Base-by-base conservation (phyloP, 2,888 invertebrate species). In the Xestia sexstrigata region DNA sequence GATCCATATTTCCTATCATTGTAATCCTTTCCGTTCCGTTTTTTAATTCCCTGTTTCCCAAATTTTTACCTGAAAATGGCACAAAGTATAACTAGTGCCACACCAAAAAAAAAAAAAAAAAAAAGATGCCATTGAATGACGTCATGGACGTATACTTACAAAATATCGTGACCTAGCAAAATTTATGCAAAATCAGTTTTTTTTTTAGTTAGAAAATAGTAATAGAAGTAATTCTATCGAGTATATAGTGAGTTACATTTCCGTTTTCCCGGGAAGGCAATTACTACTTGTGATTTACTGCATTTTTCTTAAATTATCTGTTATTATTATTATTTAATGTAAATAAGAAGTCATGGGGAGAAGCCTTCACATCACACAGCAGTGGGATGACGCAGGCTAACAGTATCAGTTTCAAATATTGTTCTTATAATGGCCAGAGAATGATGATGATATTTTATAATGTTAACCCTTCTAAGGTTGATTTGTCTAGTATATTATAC, bases 61-160 rank as follows among this genome's bases (percentile, higher is more conserved):
- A n/a, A n/a, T n/a, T n/a, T n/a, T n/a, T n/a, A n/a, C n/a, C n/a
- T n/a, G n/a, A n/a, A n/a, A n/a, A n/a, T n/a, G n/a, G n/a, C n/a
- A n/a, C n/a, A n/a, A n/a, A n/a, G n/a, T n/a, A n/a, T n/a, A n/a
- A n/a, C n/a, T n/a, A n/a, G n/a, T n/a, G n/a, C n/a, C n/a, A n/a
- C n/a, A n/a, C n/a, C n/a, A n/a, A n/a, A n/a, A n/a, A n/a, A n/a
- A n/a, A n/a, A n/a, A n/a, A n/a, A n/a, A n/a, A n/a, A n/a, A n/a
- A n/a, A 75, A 81, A 75, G 67, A 60, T 49, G 60, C 39, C 23
- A 55, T 60, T 39, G 66, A 83, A 78, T 80, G 79, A 80, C 83
- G 70, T 80, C 83, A 80, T 70, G 6, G 30, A 47, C 49, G n/a
- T 45, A 42, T 20, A 30, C 45, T 60, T 47, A 30, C 30, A 66